phyloP scores from a whole-genome alignment of 2,797 vertebrate species.

The Scolopax rusticola region DNA sequence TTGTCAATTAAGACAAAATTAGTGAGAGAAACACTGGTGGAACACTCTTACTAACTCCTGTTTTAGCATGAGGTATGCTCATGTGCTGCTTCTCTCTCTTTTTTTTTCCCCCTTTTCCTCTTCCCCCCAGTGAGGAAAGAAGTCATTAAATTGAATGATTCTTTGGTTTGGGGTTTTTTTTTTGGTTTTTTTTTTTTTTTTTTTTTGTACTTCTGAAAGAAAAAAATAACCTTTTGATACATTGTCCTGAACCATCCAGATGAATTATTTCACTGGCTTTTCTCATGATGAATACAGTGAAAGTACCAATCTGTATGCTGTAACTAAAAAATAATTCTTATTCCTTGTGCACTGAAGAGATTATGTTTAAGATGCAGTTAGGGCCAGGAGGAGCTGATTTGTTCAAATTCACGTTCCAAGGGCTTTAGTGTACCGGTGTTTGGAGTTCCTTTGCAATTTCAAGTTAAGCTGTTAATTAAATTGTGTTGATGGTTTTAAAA shows the following conservation, averaged over 20 bases:
- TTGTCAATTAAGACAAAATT: neutral
- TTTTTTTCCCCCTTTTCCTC: neutral
- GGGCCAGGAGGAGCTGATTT: neutral
- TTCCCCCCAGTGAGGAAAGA: neutral
- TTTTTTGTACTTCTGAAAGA: slow-evolving; percentile 8
- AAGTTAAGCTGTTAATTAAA: slow-evolving; percentile 27
- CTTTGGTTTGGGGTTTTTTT: too few species aligned
- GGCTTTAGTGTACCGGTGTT: neutral
- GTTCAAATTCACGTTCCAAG: neutral
- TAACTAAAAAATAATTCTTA: neutral
- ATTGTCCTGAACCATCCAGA: neutral
- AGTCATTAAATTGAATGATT: neutral
- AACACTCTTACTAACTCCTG: neutral
- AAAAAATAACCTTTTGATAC: slow-evolving; percentile 2
- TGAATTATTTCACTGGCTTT: neutral
- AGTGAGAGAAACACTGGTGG: neutral
- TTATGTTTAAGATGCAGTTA: neutral
- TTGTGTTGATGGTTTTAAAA: slow-evolving; percentile 16
- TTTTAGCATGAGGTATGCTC: neutral
- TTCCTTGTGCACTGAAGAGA: neutral
- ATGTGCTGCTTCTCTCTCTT: neutral
- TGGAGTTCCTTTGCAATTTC: slow-evolving; percentile 16
- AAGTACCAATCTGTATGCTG: neutral
- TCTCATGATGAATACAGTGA: neutral
- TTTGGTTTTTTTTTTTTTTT: too few species aligned